Evolutionary conservation across 53 echinoderm and acorn worm genomes (phyloP).

Genomic region (Henricia sp.): DNA sequence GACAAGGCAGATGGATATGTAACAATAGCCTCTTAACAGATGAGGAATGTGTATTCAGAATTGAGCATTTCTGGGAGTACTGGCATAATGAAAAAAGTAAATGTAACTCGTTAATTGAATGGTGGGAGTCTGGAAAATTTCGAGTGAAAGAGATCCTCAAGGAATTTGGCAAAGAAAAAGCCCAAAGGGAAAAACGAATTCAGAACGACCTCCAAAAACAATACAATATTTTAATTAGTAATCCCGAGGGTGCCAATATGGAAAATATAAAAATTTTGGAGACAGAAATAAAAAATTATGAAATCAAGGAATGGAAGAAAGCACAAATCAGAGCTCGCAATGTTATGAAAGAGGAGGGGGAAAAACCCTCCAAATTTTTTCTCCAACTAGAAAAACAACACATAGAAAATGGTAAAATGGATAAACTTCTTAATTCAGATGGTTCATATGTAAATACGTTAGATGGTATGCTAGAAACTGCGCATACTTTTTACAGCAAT

Average conservation of each 20-base stretch:
- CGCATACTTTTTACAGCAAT: too few relatives aligned
- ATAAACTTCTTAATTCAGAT: too few relatives aligned
- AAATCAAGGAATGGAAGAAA: slow-evolving; percentile 10
- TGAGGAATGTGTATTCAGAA: not conserved
- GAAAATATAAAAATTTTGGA: not conserved
- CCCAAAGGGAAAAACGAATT: not conserved
- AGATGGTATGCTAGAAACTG: too few relatives aligned
- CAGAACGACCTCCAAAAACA: not conserved
- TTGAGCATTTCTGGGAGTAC: not conserved
- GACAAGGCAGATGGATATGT: slow-evolving; percentile 15
- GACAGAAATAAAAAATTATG: not conserved
- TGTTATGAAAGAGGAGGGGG: too few relatives aligned
- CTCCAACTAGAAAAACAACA: too few relatives aligned
- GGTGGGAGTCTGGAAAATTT: slow-evolving; percentile 19
- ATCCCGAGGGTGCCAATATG: not conserved
- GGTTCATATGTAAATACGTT: too few relatives aligned
- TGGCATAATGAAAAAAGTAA: not conserved
- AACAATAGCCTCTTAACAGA: not conserved
- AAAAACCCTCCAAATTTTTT: too few relatives aligned
- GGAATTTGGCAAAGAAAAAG: slow-evolving; percentile 17
- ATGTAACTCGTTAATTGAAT: not conserved
- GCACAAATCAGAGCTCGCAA: not conserved
- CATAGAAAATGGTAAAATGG: too few relatives aligned
- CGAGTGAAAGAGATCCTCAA: not conserved
- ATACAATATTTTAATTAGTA: not conserved